Percentiles rank a stretch among this genome's conserved stretches.
Evolutionary conservation across 2,888 invertebrate species (phyloP).

Genomic region (Aplocera efformata): DNA sequence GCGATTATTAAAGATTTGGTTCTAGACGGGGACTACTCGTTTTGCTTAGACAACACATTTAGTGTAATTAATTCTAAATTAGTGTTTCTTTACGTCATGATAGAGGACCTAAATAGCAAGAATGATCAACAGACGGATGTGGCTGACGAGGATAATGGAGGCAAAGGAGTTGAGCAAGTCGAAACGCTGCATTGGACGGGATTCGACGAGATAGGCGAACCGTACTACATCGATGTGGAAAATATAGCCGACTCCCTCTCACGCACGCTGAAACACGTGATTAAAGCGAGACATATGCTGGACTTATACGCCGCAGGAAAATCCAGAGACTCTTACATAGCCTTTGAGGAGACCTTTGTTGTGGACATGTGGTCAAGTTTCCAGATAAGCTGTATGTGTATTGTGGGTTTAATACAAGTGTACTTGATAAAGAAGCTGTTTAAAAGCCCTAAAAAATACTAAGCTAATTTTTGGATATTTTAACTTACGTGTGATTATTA

Average conservation of each 20-base stretch:
- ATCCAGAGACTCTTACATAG: constrained; percentile 89
- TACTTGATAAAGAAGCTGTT: constrained; percentile 85
- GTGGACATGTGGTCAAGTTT: constrained; percentile 90
- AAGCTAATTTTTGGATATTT: not conserved
- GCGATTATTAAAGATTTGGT: constrained; percentile 82
- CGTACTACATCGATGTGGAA: constrained; percentile 65
- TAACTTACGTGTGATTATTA: constrained; percentile 1
- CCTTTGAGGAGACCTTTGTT: constrained; percentile 88
- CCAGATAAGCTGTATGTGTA: constrained; percentile 86
- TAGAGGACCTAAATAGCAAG: constrained; percentile 79
- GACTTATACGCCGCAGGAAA: constrained; percentile 86
- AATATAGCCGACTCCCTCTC: constrained; percentile 83
- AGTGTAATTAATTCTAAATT: constrained; percentile 90
- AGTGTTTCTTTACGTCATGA: constrained; percentile 87
- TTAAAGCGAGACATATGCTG: constrained; percentile 83
- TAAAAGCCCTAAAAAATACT: constrained; percentile 22
- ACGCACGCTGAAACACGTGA: constrained; percentile 81
- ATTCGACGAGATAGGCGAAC: constrained; percentile 40
- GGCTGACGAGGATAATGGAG: constrained; percentile 32
- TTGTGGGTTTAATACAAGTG: constrained; percentile 88
- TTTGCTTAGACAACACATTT: constrained; percentile 93
- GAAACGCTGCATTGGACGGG: constrained; percentile 61
- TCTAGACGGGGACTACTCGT: constrained; percentile 86
- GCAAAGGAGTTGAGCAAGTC: constrained; percentile 49
- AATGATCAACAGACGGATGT: constrained; percentile 46